Evolutionary conservation across 2,113 vertebrate species (phyloP), one percentile per base, ranked within the genome.

Genomic region (Galeopterus variegatus): DNA sequence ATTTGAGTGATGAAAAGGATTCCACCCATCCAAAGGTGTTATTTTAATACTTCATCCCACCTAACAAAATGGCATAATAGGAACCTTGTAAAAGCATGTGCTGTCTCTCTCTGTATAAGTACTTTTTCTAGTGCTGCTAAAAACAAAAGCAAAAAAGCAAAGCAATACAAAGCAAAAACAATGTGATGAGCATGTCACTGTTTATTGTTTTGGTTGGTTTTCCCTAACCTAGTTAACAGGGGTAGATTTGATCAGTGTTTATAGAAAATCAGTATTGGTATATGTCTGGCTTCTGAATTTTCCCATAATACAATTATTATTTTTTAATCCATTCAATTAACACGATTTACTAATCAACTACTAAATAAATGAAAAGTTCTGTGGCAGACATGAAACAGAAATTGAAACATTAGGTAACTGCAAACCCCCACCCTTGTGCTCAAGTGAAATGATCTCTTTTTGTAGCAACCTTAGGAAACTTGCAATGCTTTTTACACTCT

Each of bases 401-500:
- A n/a, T 45, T 11, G 26, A 87, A 28, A 24, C 13, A 11, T 33
- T 41, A 75, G 28, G 1, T 64, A 50, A 89, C 12, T 5, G 1
- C 10, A 69, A 79, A 65, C 6, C 3, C 15, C 31, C 69, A 52
- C 13, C 13, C 7, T 60, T 52, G 2, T 58, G 41, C 33, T 95
- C 90, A n/a, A 83, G 15, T 90, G 48, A 75, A 52, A 56, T 19
- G 18, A 50, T 90, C 23, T 93, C 21, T 84, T 62, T 96, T 80
- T 24, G 10, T 92, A 85, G 62, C 33, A 58, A 75, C 23, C 24
- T 70, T 8, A 80, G 50, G n/a, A 95, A 45, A 86, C 26, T 65
- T 41, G 62, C 33, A 89, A 94, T 72, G 65, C 11, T 93, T 97
- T 95, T 64, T 73, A 95, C 33, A 70, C 64, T 80, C 60, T 64